phyloP scores from a whole-genome alignment of 92 coral and sea anemone genomes.

The Palythoa caribaeorum region DNA sequence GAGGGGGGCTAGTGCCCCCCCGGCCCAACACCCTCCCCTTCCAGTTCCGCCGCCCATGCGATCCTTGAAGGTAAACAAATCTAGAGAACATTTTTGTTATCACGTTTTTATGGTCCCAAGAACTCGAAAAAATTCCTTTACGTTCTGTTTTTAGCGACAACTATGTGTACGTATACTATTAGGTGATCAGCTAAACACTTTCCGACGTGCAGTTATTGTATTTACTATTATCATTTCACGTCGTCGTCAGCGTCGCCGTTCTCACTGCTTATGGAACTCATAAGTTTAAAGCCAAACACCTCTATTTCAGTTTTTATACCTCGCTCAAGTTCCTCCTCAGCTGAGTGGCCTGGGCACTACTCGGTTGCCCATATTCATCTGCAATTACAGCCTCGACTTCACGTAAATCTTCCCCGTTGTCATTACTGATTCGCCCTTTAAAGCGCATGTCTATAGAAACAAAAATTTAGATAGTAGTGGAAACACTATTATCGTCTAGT shows the following conservation, averaged over 20 bases:
- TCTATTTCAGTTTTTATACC: neutral
- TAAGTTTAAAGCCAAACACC: neutral
- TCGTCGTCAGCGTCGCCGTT: neutral
- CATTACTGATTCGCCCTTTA: neutral
- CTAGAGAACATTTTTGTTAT: no score
- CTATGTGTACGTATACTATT: no score
- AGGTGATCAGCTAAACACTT: no score
- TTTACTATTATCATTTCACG: no score
- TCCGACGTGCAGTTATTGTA: no score
- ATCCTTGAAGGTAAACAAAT: no score
- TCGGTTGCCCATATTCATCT: conserved; percentile 33
- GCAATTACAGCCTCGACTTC: conserved; percentile 33
- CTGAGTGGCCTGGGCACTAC: conserved; percentile 20
- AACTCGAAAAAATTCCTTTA: no score
- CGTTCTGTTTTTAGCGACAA: no score
- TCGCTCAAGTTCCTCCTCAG: conserved; percentile 16
- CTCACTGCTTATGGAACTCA: neutral
- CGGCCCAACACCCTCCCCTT: no score
- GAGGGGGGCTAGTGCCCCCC: no score
- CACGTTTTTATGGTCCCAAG: no score
- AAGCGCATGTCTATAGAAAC: conserved; percentile 18
- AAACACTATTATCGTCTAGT: neutral
- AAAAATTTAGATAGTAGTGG: neutral
- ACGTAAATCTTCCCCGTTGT: neutral
- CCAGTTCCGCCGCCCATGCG: no score